phyloP scores from a whole-genome alignment of 2,888 invertebrate species.

The Chrysomela aeneicollis region DNA sequence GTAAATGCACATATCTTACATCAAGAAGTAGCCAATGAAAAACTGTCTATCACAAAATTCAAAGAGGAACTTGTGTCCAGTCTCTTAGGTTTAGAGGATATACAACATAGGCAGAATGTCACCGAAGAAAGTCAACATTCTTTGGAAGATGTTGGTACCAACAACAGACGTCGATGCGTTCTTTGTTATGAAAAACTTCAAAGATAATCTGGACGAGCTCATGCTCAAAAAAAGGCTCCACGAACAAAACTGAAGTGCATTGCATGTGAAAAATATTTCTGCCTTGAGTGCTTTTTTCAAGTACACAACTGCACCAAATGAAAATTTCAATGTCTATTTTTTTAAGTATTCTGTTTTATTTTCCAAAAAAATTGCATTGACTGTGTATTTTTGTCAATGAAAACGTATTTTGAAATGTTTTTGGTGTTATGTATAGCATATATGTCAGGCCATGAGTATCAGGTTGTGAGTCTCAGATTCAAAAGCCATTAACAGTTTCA shows the following conservation, averaged over 20 bases:
- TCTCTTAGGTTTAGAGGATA: not conserved
- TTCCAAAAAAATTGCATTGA: no score
- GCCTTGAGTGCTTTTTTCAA: slow-evolving; percentile 14
- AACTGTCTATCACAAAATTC: slow-evolving; percentile 18
- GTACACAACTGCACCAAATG: no score
- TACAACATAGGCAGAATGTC: not conserved
- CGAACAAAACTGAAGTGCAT: slow-evolving; percentile 16
- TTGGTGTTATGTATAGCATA: no score
- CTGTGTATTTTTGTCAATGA: no score
- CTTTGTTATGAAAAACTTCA: not conserved
- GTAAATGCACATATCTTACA: slow-evolving; percentile 25
- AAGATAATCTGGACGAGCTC: slow-evolving; percentile 7
- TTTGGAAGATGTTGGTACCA: no score
- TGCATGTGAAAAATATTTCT: slow-evolving; percentile 17
- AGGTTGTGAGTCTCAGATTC: no score
- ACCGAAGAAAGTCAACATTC: no score
- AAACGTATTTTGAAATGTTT: no score
- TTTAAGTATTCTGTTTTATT: no score
- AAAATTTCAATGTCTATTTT: no score
- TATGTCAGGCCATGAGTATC: not conserved
- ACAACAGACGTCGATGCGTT: no score
- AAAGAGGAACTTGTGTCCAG: not conserved
- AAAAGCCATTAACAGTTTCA: no score
- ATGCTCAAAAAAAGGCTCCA: slow-evolving; percentile 11
- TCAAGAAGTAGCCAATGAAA: slow-evolving; percentile 24